Conservation (phyloP, 2,888 invertebrate species). For the Strigamia crassipes region DNA sequence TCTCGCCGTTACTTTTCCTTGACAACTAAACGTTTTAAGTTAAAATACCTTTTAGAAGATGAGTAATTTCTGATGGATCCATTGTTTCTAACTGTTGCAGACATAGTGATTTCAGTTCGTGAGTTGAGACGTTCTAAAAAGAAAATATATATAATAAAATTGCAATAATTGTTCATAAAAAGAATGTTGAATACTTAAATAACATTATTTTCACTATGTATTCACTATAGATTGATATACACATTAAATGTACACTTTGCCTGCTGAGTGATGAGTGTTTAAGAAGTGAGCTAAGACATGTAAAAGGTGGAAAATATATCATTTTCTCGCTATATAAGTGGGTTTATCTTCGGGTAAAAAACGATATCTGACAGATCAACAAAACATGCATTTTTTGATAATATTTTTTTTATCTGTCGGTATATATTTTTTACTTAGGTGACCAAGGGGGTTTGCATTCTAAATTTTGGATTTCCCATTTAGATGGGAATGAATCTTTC, state of each 20-base stretch:
- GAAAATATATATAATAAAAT: neutral
- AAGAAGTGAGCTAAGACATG: neutral
- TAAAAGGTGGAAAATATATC: too few species aligned
- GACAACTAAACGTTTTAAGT: too few species aligned
- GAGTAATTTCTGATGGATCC: slow-evolving; percentile 57
- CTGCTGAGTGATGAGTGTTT: neutral
- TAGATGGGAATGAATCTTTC: neutral
- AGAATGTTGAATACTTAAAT: too few species aligned
- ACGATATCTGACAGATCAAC: too few species aligned
- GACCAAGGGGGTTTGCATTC: neutral
- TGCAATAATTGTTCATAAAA: too few species aligned
- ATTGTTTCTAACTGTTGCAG: slow-evolving; percentile 58
- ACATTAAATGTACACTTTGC: too few species aligned
- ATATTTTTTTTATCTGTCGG: neutral
- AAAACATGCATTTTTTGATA: too few species aligned
- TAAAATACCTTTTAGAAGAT: slow-evolving; percentile 56
- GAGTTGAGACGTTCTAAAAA: slow-evolving; percentile 54
- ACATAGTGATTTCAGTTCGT: slow-evolving; percentile 57
- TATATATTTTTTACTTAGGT: neutral
- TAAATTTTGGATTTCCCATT: neutral
- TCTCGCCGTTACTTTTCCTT: neutral
- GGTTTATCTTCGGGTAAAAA: too few species aligned
- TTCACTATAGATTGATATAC: too few species aligned
- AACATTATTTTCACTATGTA: too few species aligned
- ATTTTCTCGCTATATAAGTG: too few species aligned